Evolutionary conservation across 2,888 invertebrate genomes (phyloP), one percentile per base, ranked within the genome.

Genomic region (Iselma pallidipennis): DNA sequence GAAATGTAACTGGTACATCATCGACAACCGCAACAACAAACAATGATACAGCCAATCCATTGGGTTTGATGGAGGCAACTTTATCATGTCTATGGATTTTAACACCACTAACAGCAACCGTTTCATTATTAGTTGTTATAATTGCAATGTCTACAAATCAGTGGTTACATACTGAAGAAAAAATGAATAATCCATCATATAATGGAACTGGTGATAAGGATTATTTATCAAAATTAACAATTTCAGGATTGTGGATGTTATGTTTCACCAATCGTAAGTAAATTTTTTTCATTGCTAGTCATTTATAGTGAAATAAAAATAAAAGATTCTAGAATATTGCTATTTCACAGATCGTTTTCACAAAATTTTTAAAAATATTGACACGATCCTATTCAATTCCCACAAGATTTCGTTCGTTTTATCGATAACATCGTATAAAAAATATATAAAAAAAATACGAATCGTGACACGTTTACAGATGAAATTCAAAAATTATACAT

Each of bases 81-180:
- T 84, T 88, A 42, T 85, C 87, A 26, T 87, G 86, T 69, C 82
- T 88, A 66, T 88, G 88, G 88, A 79, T 87, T 26, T 77, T 87
- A 37, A 87, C 88, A 0, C 88, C 88, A 0, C 78, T 91, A 29
- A 86, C 89, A 19, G 91, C 91, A 12, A 87, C 90, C 31, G 85
- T 91, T 12, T 90, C 91, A 10, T 85, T 91, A 31, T 85, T 88
- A 10, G 89, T 90, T 45, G 90, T 92, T 16, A 83, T 89, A 42
- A 86, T 91, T 2, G 91, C 92, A 16, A 88, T 92, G 64, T 85
- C 88, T 6, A 92, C 92, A 2, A 91, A 90, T 78, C 91, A 92
- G 82, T 95, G 95, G 95, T 85, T 95, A 23, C 89, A 91, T 71
- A 94, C 94, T 3, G 90, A 93, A 78, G 95, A 95, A 80, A 91